Evolutionary conservation across 2,888 invertebrate genomes (phyloP).

Genomic region (Malacosoma neustria): DNA sequence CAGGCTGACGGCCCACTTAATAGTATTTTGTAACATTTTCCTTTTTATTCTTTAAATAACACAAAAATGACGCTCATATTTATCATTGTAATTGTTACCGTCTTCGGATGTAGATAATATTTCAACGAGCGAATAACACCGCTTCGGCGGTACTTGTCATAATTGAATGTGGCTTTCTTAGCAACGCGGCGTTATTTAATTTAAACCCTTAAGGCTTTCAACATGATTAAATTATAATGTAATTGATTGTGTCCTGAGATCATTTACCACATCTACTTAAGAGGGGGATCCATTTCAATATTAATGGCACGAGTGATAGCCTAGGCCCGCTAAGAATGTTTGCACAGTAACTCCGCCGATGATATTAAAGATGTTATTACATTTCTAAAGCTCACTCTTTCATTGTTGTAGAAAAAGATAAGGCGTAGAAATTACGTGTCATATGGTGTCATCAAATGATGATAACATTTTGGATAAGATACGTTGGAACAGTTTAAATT

Average conservation of each 20-base stretch:
- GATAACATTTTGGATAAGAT: too few species aligned
- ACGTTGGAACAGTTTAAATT: too few species aligned
- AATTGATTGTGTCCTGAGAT: slow-evolving; percentile 11
- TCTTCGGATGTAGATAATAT: slow-evolving; percentile 16
- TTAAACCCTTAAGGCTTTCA: slow-evolving; percentile 13
- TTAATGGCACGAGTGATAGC: slow-evolving; percentile 35
- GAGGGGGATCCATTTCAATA: slow-evolving; percentile 26
- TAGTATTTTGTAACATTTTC: too few species aligned
- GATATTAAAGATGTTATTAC: slow-evolving; percentile 56
- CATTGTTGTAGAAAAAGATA: too few species aligned
- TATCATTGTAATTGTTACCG: slow-evolving; percentile 1
- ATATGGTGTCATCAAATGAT: too few species aligned
- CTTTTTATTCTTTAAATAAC: too few species aligned
- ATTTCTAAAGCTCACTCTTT: slow-evolving; percentile 33
- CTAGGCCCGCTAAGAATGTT: slow-evolving; percentile 34
- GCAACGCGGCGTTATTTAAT: slow-evolving; percentile 19
- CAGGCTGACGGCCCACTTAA: too few species aligned
- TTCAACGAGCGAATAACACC: slow-evolving; percentile 20
- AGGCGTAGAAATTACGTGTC: too few species aligned
- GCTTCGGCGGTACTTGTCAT: slow-evolving; percentile 20
- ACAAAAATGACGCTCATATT: too few species aligned
- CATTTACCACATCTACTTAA: slow-evolving; percentile 7
- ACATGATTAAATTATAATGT: slow-evolving; percentile 15
- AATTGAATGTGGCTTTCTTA: slow-evolving; percentile 25
- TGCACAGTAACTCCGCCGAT: slow-evolving; percentile 25